Conservation (phyloP, 2,113 vertebrate genomes). For the Syngnathus floridae region DNA sequence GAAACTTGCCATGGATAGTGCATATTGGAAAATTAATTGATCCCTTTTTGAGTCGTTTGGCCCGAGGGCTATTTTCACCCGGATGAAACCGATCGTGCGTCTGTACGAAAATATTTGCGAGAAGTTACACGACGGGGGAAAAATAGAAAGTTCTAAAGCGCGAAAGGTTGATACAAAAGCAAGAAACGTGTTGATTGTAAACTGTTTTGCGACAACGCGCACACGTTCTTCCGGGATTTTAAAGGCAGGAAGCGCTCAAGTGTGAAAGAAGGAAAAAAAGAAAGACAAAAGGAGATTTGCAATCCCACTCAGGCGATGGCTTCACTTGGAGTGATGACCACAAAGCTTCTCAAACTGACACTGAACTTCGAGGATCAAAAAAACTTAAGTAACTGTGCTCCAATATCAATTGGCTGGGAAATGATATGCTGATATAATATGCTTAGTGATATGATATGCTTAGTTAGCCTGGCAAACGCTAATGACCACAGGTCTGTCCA, state of each 20-base stretch:
- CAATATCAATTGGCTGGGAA: neutral
- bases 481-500: neutral
- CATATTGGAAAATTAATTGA: neutral
- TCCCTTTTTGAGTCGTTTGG: slow-evolving; percentile 44
- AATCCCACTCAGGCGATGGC: slow-evolving; percentile 86
- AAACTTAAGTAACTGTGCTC: neutral
- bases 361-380: neutral
- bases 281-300: slow-evolving; percentile 63
- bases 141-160: slow-evolving; percentile 72
- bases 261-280: slow-evolving; percentile 43
- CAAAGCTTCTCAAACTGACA: neutral
- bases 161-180: slow-evolving; percentile 54
- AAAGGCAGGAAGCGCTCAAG: slow-evolving; percentile 77
- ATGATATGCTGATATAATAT: neutral
- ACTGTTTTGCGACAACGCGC: slow-evolving; percentile 55
- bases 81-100: neutral
- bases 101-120: slow-evolving; percentile 85
- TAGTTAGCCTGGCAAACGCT: neutral
- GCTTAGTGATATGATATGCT: neutral
- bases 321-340: slow-evolving; percentile 43
- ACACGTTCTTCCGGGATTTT: slow-evolving; percentile 61
- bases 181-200: slow-evolving; percentile 57
- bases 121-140: slow-evolving; percentile 75
- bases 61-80: slow-evolving; percentile 36
- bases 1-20: neutral